These are phyloP conservation scores for Trissolcus brochymenae DNA, from an alignment of 2,888 invertebrate species.

Conservation along the genomic window DNA sequence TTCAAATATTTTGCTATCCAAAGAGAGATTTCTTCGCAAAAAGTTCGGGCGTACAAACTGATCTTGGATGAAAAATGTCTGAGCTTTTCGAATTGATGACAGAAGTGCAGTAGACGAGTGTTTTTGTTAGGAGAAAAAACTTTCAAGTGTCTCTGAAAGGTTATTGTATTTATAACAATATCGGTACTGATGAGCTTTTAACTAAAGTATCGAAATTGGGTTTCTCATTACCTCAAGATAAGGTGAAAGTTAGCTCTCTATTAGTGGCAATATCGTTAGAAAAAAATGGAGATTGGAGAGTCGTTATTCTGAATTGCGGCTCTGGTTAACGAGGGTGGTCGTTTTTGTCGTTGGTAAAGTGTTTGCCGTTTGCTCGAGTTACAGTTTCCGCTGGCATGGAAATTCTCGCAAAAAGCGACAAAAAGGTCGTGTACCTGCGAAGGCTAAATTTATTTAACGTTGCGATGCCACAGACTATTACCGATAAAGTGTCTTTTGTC, in stretches of 20 bases:
- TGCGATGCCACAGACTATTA: constrained; percentile 38
- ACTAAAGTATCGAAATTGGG: constrained; percentile 6
- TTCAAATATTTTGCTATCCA: no score
- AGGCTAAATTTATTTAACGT: constrained; percentile 29
- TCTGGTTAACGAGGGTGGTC: constrained; percentile 16
- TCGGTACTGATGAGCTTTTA: no score
- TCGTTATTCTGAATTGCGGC: constrained; percentile 21
- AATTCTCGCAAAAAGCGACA: constrained; percentile 12
- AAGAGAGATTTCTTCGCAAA: no score
- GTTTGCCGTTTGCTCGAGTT: constrained; percentile 19
- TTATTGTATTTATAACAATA: neutral
- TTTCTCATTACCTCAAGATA: constrained; percentile 14
- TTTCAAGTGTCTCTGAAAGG: neutral
- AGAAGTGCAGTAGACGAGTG: neutral
- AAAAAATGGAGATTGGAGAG: constrained; percentile 30
- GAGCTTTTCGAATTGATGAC: no score
- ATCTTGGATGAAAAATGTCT: no score
- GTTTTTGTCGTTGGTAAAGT: constrained; percentile 27
- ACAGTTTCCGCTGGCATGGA: constrained; percentile 20
- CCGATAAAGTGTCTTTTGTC: constrained; percentile 38
- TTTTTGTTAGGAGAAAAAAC: neutral
- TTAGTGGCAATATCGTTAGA: constrained; percentile 25
- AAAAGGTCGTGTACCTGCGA: constrained; percentile 13
- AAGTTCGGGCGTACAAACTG: no score
- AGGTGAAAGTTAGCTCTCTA: constrained; percentile 20